Evolutionary conservation across 2,797 vertebrate genomes (phyloP).

Genomic region (Lacerta agilis): DNA sequence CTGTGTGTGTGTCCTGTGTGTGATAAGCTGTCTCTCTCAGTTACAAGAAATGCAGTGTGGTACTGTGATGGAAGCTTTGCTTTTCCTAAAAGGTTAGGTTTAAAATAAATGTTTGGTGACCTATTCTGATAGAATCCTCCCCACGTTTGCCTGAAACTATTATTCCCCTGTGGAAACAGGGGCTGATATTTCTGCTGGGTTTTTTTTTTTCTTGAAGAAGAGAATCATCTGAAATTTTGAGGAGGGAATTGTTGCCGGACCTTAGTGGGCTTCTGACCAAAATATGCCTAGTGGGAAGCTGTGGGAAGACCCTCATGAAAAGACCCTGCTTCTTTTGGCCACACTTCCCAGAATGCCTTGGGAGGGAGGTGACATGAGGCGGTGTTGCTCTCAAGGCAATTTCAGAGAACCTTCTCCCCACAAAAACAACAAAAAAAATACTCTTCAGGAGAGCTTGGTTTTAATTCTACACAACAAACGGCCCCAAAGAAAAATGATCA

Average conservation of each 20-base stretch:
- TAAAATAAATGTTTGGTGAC: neutral
- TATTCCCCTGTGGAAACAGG: neutral
- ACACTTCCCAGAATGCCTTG: neutral
- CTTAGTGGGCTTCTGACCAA: neutral
- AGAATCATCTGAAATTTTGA: neutral
- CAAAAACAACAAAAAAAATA: neutral
- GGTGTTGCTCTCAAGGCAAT: neutral
- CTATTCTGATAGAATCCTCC: neutral
- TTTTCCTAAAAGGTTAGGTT: neutral
- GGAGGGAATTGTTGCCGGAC: neutral
- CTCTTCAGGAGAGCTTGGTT: neutral
- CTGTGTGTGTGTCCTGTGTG: neutral
- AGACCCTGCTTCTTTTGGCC: neutral
- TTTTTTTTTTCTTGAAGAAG: neutral
- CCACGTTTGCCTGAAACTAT: neutral
- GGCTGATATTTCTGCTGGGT: neutral
- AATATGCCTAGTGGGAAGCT: too few species aligned
- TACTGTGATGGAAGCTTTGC: too few species aligned
- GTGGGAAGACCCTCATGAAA: neutral
- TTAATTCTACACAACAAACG: too few species aligned
- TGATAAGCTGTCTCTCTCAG: neutral
- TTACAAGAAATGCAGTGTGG: neutral
- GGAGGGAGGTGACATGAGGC: neutral
- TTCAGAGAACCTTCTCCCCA: neutral
- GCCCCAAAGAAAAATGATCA: neutral